Evolutionary conservation across 2,888 invertebrate species (phyloP).

Genomic region (Rosalia funebris): DNA sequence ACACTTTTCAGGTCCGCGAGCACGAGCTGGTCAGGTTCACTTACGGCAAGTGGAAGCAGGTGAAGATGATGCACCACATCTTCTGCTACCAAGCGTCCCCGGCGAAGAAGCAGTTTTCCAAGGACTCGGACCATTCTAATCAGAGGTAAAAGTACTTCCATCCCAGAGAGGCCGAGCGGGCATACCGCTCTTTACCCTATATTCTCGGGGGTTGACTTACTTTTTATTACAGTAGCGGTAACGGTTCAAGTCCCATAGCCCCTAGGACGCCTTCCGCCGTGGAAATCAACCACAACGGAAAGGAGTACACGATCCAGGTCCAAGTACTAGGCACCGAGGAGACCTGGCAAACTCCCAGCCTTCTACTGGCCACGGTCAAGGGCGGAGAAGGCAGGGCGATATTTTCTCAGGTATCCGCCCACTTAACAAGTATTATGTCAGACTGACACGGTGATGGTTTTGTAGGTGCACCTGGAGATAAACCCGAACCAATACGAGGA

Average conservation of each 20-base stretch:
- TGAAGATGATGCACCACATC: slow-evolving; percentile 87
- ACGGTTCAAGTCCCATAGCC: slow-evolving; percentile 61
- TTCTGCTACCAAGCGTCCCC: slow-evolving; percentile 90
- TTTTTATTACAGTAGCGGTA: slow-evolving; percentile 47
- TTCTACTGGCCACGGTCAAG: slow-evolving; percentile 75
- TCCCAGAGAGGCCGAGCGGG: no score
- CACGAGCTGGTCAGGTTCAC: slow-evolving; percentile 86
- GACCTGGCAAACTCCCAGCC: slow-evolving; percentile 87
- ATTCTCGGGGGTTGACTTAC: not conserved
- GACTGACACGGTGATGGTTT: slow-evolving; percentile 28
- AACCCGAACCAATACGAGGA: slow-evolving; percentile 76
- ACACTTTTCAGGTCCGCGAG: slow-evolving; percentile 74
- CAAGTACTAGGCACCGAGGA: slow-evolving; percentile 84
- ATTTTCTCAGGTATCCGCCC: slow-evolving; percentile 75
- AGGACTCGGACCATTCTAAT: slow-evolving; percentile 69
- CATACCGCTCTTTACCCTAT: not conserved
- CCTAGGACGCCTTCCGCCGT: slow-evolving; percentile 61
- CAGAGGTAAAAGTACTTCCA: slow-evolving; percentile 32
- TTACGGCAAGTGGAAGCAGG: slow-evolving; percentile 84
- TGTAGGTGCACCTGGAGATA: slow-evolving; percentile 82
- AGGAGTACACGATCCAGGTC: slow-evolving; percentile 77
- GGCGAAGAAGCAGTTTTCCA: slow-evolving; percentile 82
- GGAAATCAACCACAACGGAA: slow-evolving; percentile 65
- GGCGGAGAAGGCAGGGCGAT: slow-evolving; percentile 78
- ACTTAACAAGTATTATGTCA: not conserved